Conservation (phyloP, 2,113 vertebrate genomes). For the Zootoca vivipara region DNA sequence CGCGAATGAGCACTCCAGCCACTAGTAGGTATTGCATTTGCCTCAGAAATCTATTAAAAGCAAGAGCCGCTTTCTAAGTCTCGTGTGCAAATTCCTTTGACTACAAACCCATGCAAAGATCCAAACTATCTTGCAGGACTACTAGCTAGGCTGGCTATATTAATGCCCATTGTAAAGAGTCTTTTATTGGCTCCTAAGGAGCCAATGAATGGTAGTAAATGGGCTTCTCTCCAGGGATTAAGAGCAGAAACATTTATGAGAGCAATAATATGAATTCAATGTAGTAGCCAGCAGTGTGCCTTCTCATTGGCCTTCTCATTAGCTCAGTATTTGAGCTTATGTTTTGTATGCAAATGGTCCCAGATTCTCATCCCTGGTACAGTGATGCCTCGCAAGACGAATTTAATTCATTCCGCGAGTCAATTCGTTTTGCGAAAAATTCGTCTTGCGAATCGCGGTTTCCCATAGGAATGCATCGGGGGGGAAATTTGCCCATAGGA, state of each 20-base stretch:
- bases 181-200: not conserved
- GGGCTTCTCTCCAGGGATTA: not conserved
- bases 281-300: too few relatives aligned
- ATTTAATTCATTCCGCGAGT: too few relatives aligned
- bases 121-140: not conserved
- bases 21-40: not conserved
- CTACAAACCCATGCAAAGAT: not conserved
- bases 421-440: too few relatives aligned
- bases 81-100: not conserved
- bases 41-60: not conserved
- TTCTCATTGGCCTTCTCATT: not conserved
- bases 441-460: too few relatives aligned
- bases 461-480: too few relatives aligned
- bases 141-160: not conserved
- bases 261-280: not conserved
- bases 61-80: not conserved
- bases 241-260: not conserved
- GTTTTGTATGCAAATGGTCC: not conserved
- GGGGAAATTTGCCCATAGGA: too few relatives aligned
- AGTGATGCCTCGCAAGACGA: too few relatives aligned
- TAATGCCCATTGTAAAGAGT: not conserved
- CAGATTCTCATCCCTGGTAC: not conserved
- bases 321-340: too few relatives aligned
- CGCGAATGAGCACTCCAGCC: not conserved
- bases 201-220: not conserved